Conservation (phyloP, 2,797 vertebrate genomes). For the Mormyrus hasselquistii region DNA sequence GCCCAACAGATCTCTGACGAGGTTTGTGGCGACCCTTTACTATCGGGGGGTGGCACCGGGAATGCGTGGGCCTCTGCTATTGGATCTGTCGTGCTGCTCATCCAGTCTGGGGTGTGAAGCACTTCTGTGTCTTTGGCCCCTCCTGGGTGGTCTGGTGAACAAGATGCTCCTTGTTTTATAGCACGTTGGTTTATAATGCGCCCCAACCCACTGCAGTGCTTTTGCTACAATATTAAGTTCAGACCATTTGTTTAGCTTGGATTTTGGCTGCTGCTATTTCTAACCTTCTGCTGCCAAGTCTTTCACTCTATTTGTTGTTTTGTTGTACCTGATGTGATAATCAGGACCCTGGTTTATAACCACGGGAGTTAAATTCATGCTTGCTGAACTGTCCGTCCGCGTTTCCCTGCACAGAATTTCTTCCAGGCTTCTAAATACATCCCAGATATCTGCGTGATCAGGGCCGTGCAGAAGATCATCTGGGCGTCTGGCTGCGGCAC, state of each 20-base stretch:
- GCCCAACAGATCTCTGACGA: slow-evolving; percentile 98
- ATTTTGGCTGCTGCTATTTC: background rate
- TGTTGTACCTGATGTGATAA: background rate
- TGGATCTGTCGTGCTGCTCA: background rate
- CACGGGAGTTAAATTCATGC: background rate
- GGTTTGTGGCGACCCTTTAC: slow-evolving; percentile 58
- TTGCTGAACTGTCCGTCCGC: background rate
- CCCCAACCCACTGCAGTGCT: background rate
- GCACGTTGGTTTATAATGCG: background rate
- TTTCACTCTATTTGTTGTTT: background rate
- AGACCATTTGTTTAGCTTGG: background rate
- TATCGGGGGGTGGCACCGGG: background rate
- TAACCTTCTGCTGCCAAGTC: background rate
- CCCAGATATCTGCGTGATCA: slow-evolving; percentile 97
- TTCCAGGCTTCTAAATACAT: slow-evolving; percentile 95
- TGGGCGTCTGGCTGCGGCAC: slow-evolving; percentile 97
- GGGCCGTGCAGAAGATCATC: slow-evolving; percentile 95
- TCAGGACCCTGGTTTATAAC: background rate
- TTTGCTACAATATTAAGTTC: background rate
- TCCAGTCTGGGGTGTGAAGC: background rate
- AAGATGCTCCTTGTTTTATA: background rate
- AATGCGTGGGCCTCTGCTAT: background rate
- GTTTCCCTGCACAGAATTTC: slow-evolving; percentile 52
- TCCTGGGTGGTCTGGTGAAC: background rate
- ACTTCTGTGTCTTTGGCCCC: background rate